Conservation (phyloP, 1,140 invertebrate species). For the Monomorium pharaonis region DNA sequence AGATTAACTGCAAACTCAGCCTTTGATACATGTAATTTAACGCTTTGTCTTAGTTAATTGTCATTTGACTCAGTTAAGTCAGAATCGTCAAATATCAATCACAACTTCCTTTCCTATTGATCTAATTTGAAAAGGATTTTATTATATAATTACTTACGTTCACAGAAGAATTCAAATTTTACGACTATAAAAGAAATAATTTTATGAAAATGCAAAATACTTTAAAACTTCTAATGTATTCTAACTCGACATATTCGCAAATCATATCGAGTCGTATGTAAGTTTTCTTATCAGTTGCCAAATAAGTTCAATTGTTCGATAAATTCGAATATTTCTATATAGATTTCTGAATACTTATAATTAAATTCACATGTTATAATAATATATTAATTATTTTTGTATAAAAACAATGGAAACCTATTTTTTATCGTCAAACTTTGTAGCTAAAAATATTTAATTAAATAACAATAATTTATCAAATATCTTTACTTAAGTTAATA, state of each 20-base stretch:
- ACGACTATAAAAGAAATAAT: neutral
- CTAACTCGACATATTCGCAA: neutral
- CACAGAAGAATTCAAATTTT: neutral
- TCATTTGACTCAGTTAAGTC: neutral
- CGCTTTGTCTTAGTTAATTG: neutral
- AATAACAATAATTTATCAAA: neutral
- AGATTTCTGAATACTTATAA: neutral
- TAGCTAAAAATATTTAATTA: neutral
- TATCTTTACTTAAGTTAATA: neutral
- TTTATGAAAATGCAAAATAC: slow-evolving; percentile 2
- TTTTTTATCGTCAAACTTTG: neutral
- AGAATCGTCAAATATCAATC: neutral
- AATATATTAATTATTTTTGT: slow-evolving; percentile 2
- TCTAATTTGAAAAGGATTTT: neutral
- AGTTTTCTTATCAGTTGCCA: neutral
- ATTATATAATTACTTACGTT: neutral
- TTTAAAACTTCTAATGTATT: slow-evolving; percentile 1
- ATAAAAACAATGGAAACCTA: neutral
- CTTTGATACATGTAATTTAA: neutral
- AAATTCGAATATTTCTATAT: neutral
- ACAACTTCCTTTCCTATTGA: neutral
- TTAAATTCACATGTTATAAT: neutral
- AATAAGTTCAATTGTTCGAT: neutral
- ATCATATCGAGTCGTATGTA: neutral
- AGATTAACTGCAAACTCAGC: neutral